Base-by-base conservation (phyloP, 2,797 vertebrate species). In the Argya squamiceps region DNA sequence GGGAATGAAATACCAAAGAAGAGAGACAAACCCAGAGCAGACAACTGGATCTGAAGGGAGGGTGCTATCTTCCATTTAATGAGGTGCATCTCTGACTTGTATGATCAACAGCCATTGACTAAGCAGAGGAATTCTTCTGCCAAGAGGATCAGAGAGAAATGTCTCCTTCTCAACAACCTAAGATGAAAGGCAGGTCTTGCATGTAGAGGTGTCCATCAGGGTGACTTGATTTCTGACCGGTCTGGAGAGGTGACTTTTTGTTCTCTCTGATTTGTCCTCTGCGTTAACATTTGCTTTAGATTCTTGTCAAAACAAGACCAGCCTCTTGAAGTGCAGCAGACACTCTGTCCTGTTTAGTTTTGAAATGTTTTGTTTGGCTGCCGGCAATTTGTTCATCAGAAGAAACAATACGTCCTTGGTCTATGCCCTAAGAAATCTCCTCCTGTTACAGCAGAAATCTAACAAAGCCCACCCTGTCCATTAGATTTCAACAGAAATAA, bases 291-390 rank as follows among this genome's bases (percentile, higher is more conserved):
- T 95, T 93, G 21, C 24, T 88, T 91, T 86, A 93, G 34, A 34
- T 94, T 87, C 94, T 87, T 92, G 77, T 95, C 56, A 82, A 90
- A 95, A 93, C 89, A 96, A 84, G 73, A 92, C 23, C 39, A 84
- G 47, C 20, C 17, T 86, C 73, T 93, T 67, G 56, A 95, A 90
- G 34, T 74, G 55, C 73, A 92, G 69, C 62, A 81, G 53, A 71
- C 4, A 2, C 37, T 89, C 70, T 81, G 84, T 89, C 86, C 82
- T 95, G 77, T 91, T 96, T 79, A 82, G n/a, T 88, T 95, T 80
- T 91, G 69, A 74, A 93, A 65, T 95, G 85, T 84, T 95, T 88
- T 92, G 12, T 82, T 96, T 96, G 95, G 89, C 96, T 87, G 37
- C 60, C 78, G 79, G 55, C 41, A 82, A 84, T 47, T 67, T 76